Base-by-base conservation (phyloP, 2,888 invertebrate genomes). In the Caenorhabditis sp. region DNA sequence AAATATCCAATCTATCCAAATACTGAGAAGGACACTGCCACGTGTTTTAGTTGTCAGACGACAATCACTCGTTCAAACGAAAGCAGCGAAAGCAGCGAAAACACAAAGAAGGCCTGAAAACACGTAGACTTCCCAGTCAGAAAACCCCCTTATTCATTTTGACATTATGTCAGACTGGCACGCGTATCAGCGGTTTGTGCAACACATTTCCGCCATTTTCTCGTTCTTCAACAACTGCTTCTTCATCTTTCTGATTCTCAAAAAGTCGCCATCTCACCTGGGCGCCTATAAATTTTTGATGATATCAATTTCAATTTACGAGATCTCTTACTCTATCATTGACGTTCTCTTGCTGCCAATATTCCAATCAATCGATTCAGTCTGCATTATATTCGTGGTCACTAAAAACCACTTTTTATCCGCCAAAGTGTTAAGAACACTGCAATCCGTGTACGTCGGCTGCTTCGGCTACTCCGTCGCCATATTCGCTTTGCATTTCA, bases 401-500 rank as follows among this genome's bases (percentile, higher is more conserved):
- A 9, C 13, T 2, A 9, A 9, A 2, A 13, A 35, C 11, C 35
- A 35, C 9, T 35, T 35, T 9, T 13, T 35, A 13, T 13, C 11
- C 35, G 11, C 6, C 9, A 9, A 7, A 9, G 35, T 35, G 35
- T 13, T 35, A 9, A 3, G 13, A 35, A 3, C 13, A 13, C 35
- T 35, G 11, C 35, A 35, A 13, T 35, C 35, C 35, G 35, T 35
- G 6, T 35, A 35, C 35, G 13, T 35, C 35, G 35, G 35, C 4
- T 35, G 35, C 30, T 58, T 32, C 30, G 22, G 41, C 8, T 20
- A 17, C 5, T 20, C 30, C 13, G n/a, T 45, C 9, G 32, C 30
- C 13, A 15, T 45, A 11, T 45, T 58, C 20, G 30, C 58, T 4
- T 7, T 58, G 13, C 41, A 58, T 22, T 58, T 43, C 26, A 15